Base-by-base conservation (phyloP, 1,140 invertebrate species). In the Popillia japonica region DNA sequence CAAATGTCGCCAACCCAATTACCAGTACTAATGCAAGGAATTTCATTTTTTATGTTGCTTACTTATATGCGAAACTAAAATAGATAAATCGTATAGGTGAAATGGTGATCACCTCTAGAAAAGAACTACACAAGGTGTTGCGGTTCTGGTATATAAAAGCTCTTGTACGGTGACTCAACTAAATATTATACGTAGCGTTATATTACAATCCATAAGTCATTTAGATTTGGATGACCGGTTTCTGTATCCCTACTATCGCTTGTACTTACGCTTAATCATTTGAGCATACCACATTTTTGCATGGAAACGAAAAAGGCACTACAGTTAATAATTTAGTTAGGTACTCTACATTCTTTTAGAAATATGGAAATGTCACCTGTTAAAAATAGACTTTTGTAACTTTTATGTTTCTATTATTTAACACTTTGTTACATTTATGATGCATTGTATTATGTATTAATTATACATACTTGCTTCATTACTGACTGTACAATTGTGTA, bases 181-280 rank as follows among this genome's bases (percentile, higher is more conserved):
- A 42, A 74, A 74, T 44, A 20, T 40, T 74, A 44, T 44, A 44
- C 22, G 34, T 44, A 40, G 27, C 72, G n/a, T 11, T 68, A 27
- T 10, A 34, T 27, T 68, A 27, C 20, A 68, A 74, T 44, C 72
- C 8, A 17, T 41, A 20, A 34, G 14, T 20, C n/a, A 41, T 74
- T 74, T 74, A 41, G 34, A 74, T 74, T 74, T 74, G 72, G 72
- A 8, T 44, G 72, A 74, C 41, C 17, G 72, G 72, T 74, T 74
- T 74, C 72, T 74, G 1, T 41, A 41, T 44, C 34, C 34, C 72
- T 74, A 40, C 72, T 34, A 41, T 34, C 0, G 22, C 2, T 22
- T 9, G 20, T 68, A 42, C 17, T 17, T 74, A 22, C 61, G 22
- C 22, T 68, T 48, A 48, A 34, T 34, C 27, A 34, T 48, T 27